phyloP scores from a whole-genome alignment of 2,113 vertebrate species.

The Stegastes partitus region DNA sequence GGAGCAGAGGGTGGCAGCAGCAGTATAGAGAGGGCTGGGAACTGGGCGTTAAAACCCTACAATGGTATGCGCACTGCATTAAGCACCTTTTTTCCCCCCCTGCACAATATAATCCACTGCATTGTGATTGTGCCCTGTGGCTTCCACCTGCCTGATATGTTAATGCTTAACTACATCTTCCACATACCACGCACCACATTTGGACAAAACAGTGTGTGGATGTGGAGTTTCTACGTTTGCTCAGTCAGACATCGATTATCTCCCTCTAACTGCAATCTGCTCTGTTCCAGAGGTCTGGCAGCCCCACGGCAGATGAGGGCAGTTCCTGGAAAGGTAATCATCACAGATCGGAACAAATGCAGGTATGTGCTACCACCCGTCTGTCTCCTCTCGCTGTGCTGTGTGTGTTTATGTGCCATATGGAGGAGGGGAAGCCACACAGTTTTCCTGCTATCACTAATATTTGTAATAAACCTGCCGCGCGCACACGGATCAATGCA shows the following conservation, averaged over 20 bases:
- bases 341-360: constrained; percentile 71
- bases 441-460: background rate
- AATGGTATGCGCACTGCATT: background rate
- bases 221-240: constrained; percentile 40
- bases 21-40: background rate
- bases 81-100: background rate
- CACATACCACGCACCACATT: constrained; percentile 11
- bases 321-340: constrained; percentile 62
- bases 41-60: background rate
- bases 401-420: background rate
- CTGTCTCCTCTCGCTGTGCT: background rate
- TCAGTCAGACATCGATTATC: constrained; percentile 25
- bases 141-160: constrained; percentile 24
- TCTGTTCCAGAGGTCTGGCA: constrained; percentile 75
- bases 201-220: constrained; percentile 16
- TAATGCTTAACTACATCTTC: constrained; percentile 54
- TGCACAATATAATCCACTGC: background rate
- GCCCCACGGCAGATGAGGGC: constrained; percentile 72
- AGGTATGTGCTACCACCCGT: constrained; percentile 63
- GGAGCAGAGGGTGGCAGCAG: too few relatives aligned
- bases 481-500: background rate
- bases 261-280: constrained; percentile 22
- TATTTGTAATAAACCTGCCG: constrained; percentile 20
- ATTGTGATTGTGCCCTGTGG: constrained; percentile 9
- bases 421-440: background rate